These are phyloP conservation scores for Campoletis raptor DNA, from an alignment of 2,888 invertebrate species.

Conservation along the genomic window DNA sequence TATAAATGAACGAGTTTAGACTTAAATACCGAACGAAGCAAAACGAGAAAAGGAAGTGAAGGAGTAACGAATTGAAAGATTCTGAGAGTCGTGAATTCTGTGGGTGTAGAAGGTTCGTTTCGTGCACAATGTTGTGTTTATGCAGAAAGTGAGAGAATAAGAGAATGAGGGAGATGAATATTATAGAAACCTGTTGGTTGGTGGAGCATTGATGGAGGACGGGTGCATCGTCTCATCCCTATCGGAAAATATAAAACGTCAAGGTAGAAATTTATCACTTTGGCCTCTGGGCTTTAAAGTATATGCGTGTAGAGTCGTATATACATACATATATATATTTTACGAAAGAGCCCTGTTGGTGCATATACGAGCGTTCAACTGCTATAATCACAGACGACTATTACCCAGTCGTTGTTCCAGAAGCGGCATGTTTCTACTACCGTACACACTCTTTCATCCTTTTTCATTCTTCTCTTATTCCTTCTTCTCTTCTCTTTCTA, in stretches of 20 bases:
- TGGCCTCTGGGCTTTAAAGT: slow-evolving; percentile 73
- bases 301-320: slow-evolving; percentile 69
- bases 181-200: slow-evolving; percentile 3
- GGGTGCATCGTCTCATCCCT: slow-evolving; percentile 63
- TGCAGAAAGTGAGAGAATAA: neutral
- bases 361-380: slow-evolving; percentile 60
- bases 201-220: slow-evolving; percentile 44
- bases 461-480: slow-evolving; percentile 26
- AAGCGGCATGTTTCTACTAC: slow-evolving; percentile 66
- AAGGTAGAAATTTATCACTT: slow-evolving; percentile 72
- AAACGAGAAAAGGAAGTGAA: neutral
- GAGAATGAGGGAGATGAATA: neutral
- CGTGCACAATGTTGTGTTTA: neutral
- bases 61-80: slow-evolving; percentile 1
- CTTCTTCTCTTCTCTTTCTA: slow-evolving; percentile 14
- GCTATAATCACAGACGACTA: slow-evolving; percentile 72
- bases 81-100: slow-evolving; percentile 30
- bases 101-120: neutral
- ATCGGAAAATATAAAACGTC: slow-evolving; percentile 73
- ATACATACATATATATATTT: slow-evolving; percentile 70
- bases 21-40: neutral
- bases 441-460: slow-evolving; percentile 38
- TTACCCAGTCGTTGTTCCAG: slow-evolving; percentile 74
- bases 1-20: neutral
- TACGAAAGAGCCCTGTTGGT: slow-evolving; percentile 20